Conservation (phyloP, 2,113 vertebrate species). For the Nerophis lumbriciformis region DNA sequence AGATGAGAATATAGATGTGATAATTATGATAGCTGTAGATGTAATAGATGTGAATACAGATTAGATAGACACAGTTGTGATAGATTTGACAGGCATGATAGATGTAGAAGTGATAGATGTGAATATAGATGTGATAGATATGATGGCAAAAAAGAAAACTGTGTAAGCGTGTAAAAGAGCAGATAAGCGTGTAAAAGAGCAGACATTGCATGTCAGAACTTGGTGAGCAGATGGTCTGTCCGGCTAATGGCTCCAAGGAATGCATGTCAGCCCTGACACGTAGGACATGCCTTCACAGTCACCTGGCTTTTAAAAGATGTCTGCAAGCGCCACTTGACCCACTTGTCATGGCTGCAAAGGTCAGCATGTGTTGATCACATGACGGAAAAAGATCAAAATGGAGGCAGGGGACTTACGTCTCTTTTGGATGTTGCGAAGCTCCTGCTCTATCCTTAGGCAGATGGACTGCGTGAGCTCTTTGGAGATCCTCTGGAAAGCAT, state of each 20-base stretch:
- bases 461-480: slow-evolving; percentile 94
- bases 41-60: too few relatives aligned
- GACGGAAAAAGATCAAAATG: slow-evolving; percentile 15
- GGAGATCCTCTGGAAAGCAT: slow-evolving; percentile 95
- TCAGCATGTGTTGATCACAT: slow-evolving; percentile 56
- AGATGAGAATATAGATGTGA: too few relatives aligned
- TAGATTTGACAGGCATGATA: too few relatives aligned
- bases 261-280: not conserved
- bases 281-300: not conserved
- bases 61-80: too few relatives aligned
- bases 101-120: too few relatives aligned
- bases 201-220: slow-evolving; percentile 19
- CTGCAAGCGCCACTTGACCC: slow-evolving; percentile 32
- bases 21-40: too few relatives aligned
- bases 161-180: not conserved
- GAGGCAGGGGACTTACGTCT: slow-evolving; percentile 76
- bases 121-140: too few relatives aligned
- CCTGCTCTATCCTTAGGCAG: slow-evolving; percentile 93
- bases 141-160: not conserved
- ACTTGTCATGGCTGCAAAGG: slow-evolving; percentile 35
- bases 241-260: slow-evolving; percentile 17
- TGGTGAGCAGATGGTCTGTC: slow-evolving; percentile 18
- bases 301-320: slow-evolving; percentile 15
- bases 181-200: not conserved
- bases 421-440: slow-evolving; percentile 80